A percentile compares a stretch with the other conserved stretches of the same genome.
phyloP scores from a whole-genome alignment of 37 sponge, comb jelly and placozoan species.

The Bolinopsis microptera region DNA sequence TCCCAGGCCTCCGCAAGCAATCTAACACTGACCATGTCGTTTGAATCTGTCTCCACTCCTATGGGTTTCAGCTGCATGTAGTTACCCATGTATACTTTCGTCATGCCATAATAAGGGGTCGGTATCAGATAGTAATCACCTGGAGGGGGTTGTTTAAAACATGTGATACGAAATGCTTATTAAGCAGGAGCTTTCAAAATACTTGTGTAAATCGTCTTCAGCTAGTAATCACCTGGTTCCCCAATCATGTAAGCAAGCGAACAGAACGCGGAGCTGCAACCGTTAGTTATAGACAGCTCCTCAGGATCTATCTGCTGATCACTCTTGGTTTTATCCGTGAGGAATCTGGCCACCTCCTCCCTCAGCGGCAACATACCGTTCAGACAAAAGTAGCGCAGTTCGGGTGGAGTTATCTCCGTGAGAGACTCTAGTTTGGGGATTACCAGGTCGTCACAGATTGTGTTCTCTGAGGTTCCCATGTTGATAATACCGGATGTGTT shows the following conservation, averaged over 20 bases:
- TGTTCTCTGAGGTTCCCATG: slow-evolving; percentile 44
- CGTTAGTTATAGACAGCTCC: background rate
- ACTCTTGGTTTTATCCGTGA: background rate
- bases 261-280: slow-evolving; percentile 21
- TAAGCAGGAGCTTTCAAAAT: too few species aligned
- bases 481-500: slow-evolving; percentile 44
- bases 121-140: background rate
- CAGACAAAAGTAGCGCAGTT: slow-evolving; percentile 8
- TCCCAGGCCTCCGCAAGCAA: background rate
- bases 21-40: slow-evolving; percentile 6
- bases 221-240: slow-evolving; percentile 12
- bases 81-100: slow-evolving; percentile 10
- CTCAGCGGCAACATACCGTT: background rate
- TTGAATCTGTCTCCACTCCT: background rate
- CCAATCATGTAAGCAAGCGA: slow-evolving; percentile 33
- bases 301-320: background rate
- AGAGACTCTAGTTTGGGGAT: slow-evolving; percentile 49
- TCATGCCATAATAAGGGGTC: slow-evolving; percentile 22
- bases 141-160: too few species aligned
- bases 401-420: background rate
- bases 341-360: background rate
- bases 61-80: background rate
- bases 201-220: too few species aligned
- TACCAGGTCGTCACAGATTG: slow-evolving; percentile 9
- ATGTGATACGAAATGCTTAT: too few species aligned